Evolutionary conservation across 2,797 vertebrate genomes (phyloP).

Genomic region (Hippocampus kuda): DNA sequence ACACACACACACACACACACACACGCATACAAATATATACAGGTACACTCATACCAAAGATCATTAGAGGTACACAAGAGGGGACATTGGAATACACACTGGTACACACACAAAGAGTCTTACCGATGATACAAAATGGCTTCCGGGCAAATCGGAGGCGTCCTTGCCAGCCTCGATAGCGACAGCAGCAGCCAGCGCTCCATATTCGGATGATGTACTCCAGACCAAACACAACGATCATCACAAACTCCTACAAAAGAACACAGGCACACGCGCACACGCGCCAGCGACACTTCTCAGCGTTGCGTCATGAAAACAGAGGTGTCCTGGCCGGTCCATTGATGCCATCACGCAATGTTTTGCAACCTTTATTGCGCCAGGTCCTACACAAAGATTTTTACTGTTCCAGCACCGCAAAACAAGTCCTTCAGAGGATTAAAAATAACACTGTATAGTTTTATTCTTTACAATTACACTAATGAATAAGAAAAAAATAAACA

Average conservation of each 20-base stretch:
- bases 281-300: not conserved
- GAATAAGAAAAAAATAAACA: too few relatives aligned
- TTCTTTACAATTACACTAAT: too few relatives aligned
- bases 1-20: constrained; percentile 5
- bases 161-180: constrained; percentile 97
- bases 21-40: constrained; percentile 29
- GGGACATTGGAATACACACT: not conserved
- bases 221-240: constrained; percentile 98
- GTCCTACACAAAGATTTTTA: too few relatives aligned
- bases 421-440: too few relatives aligned
- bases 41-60: not conserved
- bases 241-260: constrained; percentile 85
- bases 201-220: constrained; percentile 98
- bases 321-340: not conserved
- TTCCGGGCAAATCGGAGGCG: constrained; percentile 92
- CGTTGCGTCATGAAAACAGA: not conserved
- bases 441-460: too few relatives aligned
- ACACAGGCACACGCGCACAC: not conserved
- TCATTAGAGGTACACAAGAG: not conserved
- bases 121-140: constrained; percentile 97
- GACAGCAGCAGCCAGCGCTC: constrained; percentile 97
- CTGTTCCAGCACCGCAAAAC: too few relatives aligned
- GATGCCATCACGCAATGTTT: not conserved
- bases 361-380: too few relatives aligned
- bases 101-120: constrained; percentile 8